These are phyloP conservation scores for Aurelia aurita DNA, from an alignment of 30 jellyfish, hydroid and myxozoan species.

Conservation along the genomic window DNA sequence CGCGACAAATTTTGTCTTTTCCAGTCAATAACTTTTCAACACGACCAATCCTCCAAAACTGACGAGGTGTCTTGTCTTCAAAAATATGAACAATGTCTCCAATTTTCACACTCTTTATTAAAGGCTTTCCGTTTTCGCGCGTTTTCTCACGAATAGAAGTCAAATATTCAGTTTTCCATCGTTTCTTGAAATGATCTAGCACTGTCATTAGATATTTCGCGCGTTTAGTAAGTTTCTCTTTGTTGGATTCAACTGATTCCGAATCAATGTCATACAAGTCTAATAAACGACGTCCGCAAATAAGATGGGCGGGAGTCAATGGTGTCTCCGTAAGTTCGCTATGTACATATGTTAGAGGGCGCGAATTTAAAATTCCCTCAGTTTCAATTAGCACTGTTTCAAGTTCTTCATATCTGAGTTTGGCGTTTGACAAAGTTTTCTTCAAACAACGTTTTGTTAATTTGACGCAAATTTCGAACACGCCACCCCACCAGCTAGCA, in stretches of 20 bases:
- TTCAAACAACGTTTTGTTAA: slow-evolving; percentile 3
- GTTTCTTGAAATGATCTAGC: neutral
- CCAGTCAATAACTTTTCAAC: neutral
- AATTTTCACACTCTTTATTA: neutral
- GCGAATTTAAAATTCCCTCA: slow-evolving; percentile 1
- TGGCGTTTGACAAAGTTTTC: slow-evolving; percentile 12
- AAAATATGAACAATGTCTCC: neutral
- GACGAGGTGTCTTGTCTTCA: neutral
- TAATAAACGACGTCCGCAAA: slow-evolving; percentile 19
- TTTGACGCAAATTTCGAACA: slow-evolving; percentile 9
- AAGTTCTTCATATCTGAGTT: neutral
- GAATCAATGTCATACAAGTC: neutral
- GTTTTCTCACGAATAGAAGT: slow-evolving; percentile 9
- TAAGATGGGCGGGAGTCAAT: slow-evolving; percentile 6
- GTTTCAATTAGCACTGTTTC: slow-evolving; percentile 2
- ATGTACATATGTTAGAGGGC: slow-evolving; percentile 9
- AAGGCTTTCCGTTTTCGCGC: neutral
- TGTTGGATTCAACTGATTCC: neutral
- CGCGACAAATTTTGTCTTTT: neutral
- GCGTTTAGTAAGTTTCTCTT: neutral
- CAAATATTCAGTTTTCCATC: slow-evolving; percentile 1
- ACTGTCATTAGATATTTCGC: neutral
- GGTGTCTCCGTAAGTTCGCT: neutral
- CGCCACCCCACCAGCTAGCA: slow-evolving; percentile 13
- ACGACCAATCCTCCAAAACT: neutral